Conservation (phyloP, 2,797 vertebrate genomes). For the Oreochromis mossambicus region DNA sequence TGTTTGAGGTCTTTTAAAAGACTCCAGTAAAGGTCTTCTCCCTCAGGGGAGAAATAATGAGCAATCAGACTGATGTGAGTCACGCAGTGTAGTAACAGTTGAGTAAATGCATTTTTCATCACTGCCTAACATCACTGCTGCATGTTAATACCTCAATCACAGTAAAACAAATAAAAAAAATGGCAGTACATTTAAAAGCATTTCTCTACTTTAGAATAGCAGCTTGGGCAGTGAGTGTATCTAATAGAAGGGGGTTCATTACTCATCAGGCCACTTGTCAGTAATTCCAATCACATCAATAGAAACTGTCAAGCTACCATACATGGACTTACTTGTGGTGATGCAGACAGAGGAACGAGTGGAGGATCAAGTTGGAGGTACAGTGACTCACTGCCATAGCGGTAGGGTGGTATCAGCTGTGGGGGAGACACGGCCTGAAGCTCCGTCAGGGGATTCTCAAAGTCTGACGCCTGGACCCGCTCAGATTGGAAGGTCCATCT, state of each 20-base stretch:
- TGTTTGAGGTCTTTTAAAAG: neutral
- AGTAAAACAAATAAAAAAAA: neutral
- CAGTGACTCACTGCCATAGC: constrained; percentile 84
- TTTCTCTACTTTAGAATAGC: neutral
- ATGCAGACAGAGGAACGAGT: constrained; percentile 71
- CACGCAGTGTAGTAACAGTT: neutral
- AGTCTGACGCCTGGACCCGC: constrained; percentile 80
- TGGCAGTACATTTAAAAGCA: neutral
- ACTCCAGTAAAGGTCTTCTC: neutral
- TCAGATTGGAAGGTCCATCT: constrained; percentile 87
- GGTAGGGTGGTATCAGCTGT: constrained; percentile 85
- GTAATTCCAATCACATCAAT: neutral
- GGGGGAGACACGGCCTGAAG: constrained; percentile 88
- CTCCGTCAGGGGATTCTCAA: constrained; percentile 90
- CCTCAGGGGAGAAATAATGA: constrained; percentile 42
- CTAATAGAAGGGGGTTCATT: neutral
- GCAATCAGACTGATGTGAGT: constrained; percentile 51
- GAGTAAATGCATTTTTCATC: neutral
- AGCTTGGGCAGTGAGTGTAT: neutral
- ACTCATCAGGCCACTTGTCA: neutral
- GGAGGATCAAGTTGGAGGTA: constrained; percentile 80
- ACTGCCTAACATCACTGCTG: neutral
- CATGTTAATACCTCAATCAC: neutral
- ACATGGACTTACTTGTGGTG: constrained; percentile 66
- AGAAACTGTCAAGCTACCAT: neutral